A percentile compares a stretch with the other conserved stretches of the same genome.
These are phyloP conservation scores for Asobara japonica DNA, from an alignment of 1,140 invertebrate species.

Conservation along the genomic window DNA sequence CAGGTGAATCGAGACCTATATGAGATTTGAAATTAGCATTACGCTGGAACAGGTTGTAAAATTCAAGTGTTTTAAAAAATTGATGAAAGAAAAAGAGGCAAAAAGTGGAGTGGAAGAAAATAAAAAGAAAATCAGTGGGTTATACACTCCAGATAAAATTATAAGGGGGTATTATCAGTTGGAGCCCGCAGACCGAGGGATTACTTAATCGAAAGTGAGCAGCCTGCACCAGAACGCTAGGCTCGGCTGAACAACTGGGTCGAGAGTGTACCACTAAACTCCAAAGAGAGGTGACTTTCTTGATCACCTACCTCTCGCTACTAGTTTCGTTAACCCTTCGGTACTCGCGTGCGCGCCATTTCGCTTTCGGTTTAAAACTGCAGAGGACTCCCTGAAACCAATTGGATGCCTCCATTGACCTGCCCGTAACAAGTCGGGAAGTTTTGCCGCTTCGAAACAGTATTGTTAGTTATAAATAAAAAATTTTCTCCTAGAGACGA, in stretches of 20 bases:
- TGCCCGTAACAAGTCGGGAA: no score
- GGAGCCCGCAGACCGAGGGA: conserved; percentile 34
- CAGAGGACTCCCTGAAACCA: no score
- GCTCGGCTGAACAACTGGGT: conserved; percentile 55
- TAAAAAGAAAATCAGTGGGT: not conserved
- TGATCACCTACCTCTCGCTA: not conserved
- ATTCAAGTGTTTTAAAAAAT: not conserved
- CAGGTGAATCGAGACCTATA: not conserved
- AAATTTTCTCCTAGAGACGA: no score
- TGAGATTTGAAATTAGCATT: no score
- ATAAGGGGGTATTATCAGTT: conserved; percentile 12
- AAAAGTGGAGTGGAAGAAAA: no score
- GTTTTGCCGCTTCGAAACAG: no score
- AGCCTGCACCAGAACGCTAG: conserved; percentile 38
- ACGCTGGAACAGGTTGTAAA: not conserved
- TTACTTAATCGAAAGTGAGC: conserved; percentile 58
- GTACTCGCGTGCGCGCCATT: no score
- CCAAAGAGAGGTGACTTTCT: conserved; percentile 4
- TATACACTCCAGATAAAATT: not conserved
- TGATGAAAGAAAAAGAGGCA: not conserved
- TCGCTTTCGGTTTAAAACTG: no score
- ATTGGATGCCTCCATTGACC: no score
- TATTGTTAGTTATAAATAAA: no score
- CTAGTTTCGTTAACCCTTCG: no score
- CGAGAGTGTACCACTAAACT: conserved; percentile 35